Conservation (phyloP, 2,797 vertebrate species). For the Chiloscyllium punctatum region DNA sequence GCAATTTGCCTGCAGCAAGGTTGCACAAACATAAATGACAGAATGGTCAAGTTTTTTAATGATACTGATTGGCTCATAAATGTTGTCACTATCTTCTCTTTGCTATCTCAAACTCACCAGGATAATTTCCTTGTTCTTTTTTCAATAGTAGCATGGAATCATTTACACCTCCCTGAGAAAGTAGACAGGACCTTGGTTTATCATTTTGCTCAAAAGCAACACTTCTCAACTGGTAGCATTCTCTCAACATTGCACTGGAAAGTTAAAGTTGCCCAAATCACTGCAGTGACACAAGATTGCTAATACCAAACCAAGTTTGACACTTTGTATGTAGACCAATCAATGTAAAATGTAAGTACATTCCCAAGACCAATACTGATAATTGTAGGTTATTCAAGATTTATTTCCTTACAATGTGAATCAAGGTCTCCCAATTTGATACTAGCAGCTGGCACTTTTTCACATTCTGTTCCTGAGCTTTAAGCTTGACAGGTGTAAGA, state of each 20-base stretch:
- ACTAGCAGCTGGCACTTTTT: background rate
- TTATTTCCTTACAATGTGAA: background rate
- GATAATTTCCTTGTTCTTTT: background rate
- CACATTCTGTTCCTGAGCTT: background rate
- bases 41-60: background rate
- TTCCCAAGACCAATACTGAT: background rate
- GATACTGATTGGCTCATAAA: background rate
- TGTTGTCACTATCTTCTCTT: no score
- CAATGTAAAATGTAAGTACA: background rate
- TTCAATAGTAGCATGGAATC: background rate
- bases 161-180: background rate
- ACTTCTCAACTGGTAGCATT: background rate
- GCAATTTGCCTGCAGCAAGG: background rate
- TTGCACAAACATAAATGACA: no score
- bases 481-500: background rate
- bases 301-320: background rate
- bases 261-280: background rate
- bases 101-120: no score
- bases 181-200: background rate
- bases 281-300: background rate
- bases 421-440: background rate
- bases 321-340: background rate
- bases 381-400: background rate
- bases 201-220: background rate
- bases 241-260: background rate